Evolutionary conservation across 2,797 vertebrate genomes (phyloP).

Genomic region (Micromesistius poutassou): DNA sequence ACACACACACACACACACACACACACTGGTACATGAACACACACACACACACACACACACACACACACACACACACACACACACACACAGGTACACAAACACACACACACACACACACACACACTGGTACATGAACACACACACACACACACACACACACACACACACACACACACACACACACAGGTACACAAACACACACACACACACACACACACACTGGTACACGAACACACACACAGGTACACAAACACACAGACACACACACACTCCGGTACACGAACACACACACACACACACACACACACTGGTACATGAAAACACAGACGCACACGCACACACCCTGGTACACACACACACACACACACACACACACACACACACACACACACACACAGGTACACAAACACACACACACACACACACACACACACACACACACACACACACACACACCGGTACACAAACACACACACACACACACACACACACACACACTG

Average conservation of each 20-base stretch:
- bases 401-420: not conserved
- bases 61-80: not conserved
- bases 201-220: not conserved
- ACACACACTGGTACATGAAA: not conserved
- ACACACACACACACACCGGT: conserved; percentile 21
- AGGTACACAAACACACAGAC: conserved; percentile 67
- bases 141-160: not conserved
- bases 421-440: too few relatives aligned
- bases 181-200: not conserved
- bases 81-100: not conserved
- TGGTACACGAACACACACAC: too few relatives aligned
- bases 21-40: not conserved
- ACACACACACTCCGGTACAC: not conserved
- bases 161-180: not conserved
- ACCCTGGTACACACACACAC: too few relatives aligned
- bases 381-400: not conserved
- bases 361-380: not conserved
- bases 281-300: not conserved
- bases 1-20: conserved; percentile 23
- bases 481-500: not conserved
- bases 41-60: too few relatives aligned
- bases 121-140: not conserved
- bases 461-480: not conserved
- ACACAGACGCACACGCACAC: not conserved
- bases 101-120: not conserved